Conservation (phyloP, 2,113 vertebrate species). For the Leptocoma aspasia region DNA sequence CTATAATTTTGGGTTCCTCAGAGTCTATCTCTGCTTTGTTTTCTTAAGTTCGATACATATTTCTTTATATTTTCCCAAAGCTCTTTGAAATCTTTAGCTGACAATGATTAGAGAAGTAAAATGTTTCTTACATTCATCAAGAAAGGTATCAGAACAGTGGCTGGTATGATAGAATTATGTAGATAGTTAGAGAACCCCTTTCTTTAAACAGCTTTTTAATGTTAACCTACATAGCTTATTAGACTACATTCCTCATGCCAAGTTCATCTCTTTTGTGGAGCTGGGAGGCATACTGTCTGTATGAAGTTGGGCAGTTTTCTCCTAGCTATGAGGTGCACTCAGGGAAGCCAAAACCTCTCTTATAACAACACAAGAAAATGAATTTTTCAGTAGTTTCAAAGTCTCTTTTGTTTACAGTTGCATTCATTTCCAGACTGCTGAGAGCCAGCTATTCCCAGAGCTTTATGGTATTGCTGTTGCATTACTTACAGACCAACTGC, state of each 20-base stretch:
- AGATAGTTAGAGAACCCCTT: neutral
- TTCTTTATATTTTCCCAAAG: neutral
- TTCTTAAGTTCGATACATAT: neutral
- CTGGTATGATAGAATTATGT: neutral
- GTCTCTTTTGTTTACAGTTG: neutral
- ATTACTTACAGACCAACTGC: neutral
- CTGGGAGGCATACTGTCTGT: neutral
- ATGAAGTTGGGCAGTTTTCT: neutral
- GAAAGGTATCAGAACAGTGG: neutral
- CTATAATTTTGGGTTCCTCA: neutral
- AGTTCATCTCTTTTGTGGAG: neutral
- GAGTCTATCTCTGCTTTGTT: neutral
- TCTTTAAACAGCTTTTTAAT: neutral
- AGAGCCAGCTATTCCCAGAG: neutral
- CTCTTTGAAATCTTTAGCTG: neutral
- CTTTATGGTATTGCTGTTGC: neutral
- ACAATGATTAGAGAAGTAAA: neutral
- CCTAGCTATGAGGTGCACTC: neutral
- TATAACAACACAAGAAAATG: neutral
- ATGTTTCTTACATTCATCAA: neutral
- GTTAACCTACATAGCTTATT: neutral
- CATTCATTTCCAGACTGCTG: neutral
- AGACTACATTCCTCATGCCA: neutral
- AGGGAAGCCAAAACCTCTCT: neutral
- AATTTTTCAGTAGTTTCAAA: constrained; percentile 3